Evolutionary conservation across 2,113 vertebrate genomes (phyloP), one percentile per base, ranked within the genome.

Genomic region (Brachypteracias leptosomus): DNA sequence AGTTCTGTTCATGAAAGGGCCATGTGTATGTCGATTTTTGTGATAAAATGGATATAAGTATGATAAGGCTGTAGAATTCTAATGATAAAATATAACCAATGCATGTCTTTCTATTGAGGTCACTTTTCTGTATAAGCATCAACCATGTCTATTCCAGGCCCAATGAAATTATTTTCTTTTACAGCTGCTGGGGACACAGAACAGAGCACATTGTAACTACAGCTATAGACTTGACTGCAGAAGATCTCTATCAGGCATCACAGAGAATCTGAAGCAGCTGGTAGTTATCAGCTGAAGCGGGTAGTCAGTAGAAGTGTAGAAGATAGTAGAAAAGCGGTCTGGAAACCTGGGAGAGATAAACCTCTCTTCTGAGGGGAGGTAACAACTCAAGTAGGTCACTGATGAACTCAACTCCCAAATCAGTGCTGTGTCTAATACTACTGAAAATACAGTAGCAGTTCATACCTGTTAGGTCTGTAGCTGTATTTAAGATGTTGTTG

Each of bases 301-400:
- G 59, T 88, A 96, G 72, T 71, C 72, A 77, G 51, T 59, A 95
- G 75, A 94, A 85, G 33, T 67, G 42, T 68, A 88, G 79, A 88
- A 93, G 92, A 88, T 95, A 86, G 95, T 88, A 88, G 90, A 90
- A 96, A 95, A 92, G 57, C 82, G 88, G 61, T 96, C 88, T 93
- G 79, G 88, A 90, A 95, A 83, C 67, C 55, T 85, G 33, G 36
- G 61, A 93, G 75, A 86, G 67, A 84, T 86, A 86, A 94, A 57
- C 42, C 33, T 94, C 35, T 90, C 35, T 90, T 91, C 28, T 82
- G 44, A 85, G 68, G 24, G 18, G 51, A 74, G 59, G 59, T 66
- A 88, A 67, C 61, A 61, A 15, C 67, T 94, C 51, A 61, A 67
- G 71, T 89, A 90, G 63, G 93, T 80, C 88, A 61, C 35, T 67